These are phyloP conservation scores for Stegastes partitus DNA, from an alignment of 2,113 vertebrate genomes.

Conservation along the genomic window DNA sequence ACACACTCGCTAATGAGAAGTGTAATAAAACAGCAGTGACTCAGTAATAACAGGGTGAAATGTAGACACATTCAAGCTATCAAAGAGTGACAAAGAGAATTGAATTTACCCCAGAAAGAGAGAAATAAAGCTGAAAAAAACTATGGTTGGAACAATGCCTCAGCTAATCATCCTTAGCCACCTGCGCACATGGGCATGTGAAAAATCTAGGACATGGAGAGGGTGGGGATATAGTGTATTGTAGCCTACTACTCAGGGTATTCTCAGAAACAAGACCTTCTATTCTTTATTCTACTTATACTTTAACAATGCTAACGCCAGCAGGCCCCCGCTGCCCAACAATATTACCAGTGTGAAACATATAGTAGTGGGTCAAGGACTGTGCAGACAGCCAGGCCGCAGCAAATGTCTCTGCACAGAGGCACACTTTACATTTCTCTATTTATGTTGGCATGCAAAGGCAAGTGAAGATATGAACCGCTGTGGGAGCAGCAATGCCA, in stretches of 20 bases:
- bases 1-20: not conserved
- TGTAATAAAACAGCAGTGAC: not conserved
- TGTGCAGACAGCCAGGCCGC: not conserved
- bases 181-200: conserved; percentile 29
- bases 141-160: conserved; percentile 28
- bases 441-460: not conserved
- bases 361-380: not conserved
- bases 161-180: conserved; percentile 44
- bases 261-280: not conserved
- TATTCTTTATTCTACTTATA: not conserved
- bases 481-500: not conserved
- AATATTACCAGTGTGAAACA: not conserved
- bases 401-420: not conserved
- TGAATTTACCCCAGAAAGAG: not conserved
- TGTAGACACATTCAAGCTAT: not conserved
- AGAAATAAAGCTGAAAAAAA: not conserved
- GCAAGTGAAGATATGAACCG: not conserved
- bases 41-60: not conserved
- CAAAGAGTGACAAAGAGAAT: conserved; percentile 6
- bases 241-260: not conserved
- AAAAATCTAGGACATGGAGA: conserved; percentile 50
- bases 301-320: not conserved
- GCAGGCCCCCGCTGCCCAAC: not conserved
- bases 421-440: not conserved
- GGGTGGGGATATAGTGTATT: conserved; percentile 9